These are phyloP conservation scores for Merluccius polli DNA, from an alignment of 2,797 vertebrate genomes.

Conservation along the genomic window DNA sequence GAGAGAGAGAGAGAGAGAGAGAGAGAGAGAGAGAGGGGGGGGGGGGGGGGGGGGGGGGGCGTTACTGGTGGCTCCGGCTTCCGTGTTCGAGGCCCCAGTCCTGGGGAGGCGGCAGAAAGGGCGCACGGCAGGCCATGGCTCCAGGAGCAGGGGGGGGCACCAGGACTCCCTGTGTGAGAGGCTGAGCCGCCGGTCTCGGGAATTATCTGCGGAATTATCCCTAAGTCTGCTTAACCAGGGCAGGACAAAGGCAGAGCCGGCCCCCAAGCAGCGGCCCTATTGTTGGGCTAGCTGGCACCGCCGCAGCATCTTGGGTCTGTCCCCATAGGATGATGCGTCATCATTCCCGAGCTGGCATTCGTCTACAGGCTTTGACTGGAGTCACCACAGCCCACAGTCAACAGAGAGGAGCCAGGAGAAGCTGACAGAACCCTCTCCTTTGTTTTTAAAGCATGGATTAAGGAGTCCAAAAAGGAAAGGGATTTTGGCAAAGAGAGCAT, in stretches of 20 bases:
- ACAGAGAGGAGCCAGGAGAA: constrained; percentile 58
- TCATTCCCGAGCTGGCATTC: constrained; percentile 62
- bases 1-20: neutral
- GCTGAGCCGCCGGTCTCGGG: constrained; percentile 81
- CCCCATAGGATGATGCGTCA: constrained; percentile 68
- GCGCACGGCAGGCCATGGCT: constrained; percentile 95
- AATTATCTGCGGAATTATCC: constrained; percentile 84
- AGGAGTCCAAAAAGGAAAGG: too few species aligned
- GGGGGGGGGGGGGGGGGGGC: constrained; percentile 69
- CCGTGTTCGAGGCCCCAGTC: constrained; percentile 87
- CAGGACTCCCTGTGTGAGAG: constrained; percentile 88
- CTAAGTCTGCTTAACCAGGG: constrained; percentile 97
- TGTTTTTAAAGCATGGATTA: constrained; percentile 14
- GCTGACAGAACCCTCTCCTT: constrained; percentile 37
- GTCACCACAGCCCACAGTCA: constrained; percentile 52
- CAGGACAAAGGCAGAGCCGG: constrained; percentile 86
- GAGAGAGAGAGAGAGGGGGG: neutral
- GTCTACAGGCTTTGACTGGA: constrained; percentile 60
- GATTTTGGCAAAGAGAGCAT: neutral
- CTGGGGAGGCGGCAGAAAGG: constrained; percentile 87
- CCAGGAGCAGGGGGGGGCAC: constrained; percentile 92
- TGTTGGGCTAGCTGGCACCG: constrained; percentile 80
- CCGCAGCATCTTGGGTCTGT: constrained; percentile 70
- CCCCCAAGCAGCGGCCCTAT: constrained; percentile 85
- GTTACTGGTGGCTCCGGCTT: constrained; percentile 89